Evolutionary conservation across 2,113 vertebrate species (phyloP), one percentile per base, ranked within the genome.

Genomic region (Ceyx margarethae): DNA sequence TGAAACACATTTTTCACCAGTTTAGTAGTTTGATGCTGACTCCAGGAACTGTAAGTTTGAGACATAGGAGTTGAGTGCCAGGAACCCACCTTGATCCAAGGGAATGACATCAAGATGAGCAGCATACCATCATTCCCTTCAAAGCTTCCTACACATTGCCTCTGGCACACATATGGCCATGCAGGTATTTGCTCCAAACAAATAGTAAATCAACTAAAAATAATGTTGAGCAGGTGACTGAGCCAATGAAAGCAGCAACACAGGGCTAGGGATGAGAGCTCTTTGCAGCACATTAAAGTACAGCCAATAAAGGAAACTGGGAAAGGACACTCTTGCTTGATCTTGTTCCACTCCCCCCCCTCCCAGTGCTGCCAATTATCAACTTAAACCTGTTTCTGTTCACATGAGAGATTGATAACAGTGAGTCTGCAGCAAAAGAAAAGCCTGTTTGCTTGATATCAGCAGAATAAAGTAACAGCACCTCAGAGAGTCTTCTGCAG

Each of bases 121-220:
- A 85, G 71, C 71, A 91, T 78, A 91, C 56, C 50, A 46, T 81
- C 33, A 9, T 82, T 73, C 51, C 33, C 21, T 33, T 92, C 54
- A 76, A 37, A 69, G 40, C 46, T 82, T 81, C 67, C 54, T 45
- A 66, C 46, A 69, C 33, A 13, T n/a, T 57, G 50, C 54, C 71
- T 89, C 67, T 2, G 1, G 81, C 78, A 82, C 33, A 43, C 37
- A 69, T 22, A 61, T 19, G 21, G 58, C 5, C 0, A 57, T 1
- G n/a, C 31, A 89, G 75, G 87, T 85, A 87, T 54, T 48, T 51
- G 35, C 21, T 80, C 64, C 60, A 87, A 67, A 88, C 56, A 85
- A 80, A 91, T 13, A 87, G 12, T 26, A 54, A 35, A 43, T 46
- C 58, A 79, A 60, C 18, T 15, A 73, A 87, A 93, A 88, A 60